A percentile compares a stretch with the other conserved stretches of the same genome.
These are phyloP conservation scores for Alexandromys fortis DNA, from an alignment of 2,113 vertebrate genomes.

Conservation along the genomic window DNA sequence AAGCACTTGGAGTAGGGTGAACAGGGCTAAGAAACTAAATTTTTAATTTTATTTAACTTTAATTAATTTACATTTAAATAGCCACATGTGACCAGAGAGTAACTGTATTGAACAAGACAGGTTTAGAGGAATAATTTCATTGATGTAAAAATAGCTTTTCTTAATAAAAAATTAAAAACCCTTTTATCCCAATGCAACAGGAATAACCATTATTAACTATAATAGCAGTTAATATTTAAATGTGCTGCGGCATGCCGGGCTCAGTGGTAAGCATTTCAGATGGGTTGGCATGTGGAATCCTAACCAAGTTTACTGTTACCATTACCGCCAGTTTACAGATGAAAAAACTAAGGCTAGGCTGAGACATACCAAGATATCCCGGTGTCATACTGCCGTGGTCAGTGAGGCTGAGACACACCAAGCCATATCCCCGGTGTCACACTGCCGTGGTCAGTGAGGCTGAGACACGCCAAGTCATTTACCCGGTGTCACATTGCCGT, in stretches of 20 bases:
- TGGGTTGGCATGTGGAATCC: background rate
- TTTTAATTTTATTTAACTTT: constrained; percentile 54
- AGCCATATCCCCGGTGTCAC: background rate
- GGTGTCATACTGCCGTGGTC: background rate
- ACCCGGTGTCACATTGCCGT: background rate
- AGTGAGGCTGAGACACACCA: background rate
- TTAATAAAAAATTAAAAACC: constrained; percentile 64
- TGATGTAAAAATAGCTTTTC: background rate
- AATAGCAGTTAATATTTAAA: constrained; percentile 5
- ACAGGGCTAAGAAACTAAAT: background rate
- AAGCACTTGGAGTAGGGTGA: background rate
- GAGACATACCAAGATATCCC: background rate
- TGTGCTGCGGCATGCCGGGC: background rate
- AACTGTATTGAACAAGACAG: background rate
- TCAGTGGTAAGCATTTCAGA: background rate
- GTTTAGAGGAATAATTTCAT: constrained; percentile 49
- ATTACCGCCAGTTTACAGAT: background rate
- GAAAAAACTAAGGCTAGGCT: constrained; percentile 3
- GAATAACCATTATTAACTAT: constrained; percentile 44
- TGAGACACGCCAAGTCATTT: no score
- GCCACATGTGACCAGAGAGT: constrained; percentile 38
- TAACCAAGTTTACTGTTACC: background rate
- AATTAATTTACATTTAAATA: constrained; percentile 66
- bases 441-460: background rate
- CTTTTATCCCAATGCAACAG: constrained; percentile 21